These are phyloP conservation scores for Orcinus orca DNA, from an alignment of 2,113 vertebrate species.

Conservation along the genomic window DNA sequence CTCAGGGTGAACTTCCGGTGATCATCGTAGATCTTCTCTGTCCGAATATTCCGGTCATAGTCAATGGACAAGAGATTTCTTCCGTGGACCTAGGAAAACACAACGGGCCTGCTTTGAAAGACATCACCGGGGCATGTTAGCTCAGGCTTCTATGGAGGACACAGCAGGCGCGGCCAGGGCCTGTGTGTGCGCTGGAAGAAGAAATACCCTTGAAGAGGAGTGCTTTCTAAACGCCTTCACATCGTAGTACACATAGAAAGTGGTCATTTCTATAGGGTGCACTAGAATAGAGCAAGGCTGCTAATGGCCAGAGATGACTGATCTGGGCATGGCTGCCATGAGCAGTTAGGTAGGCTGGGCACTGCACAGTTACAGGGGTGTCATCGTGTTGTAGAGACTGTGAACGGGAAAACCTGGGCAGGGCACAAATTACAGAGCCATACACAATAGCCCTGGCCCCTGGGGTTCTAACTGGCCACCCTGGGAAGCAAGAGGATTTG, in stretches of 20 bases:
- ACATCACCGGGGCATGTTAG: rapidly evolving
- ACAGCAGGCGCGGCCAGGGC: background rate
- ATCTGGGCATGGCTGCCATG: rapidly evolving
- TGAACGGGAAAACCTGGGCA: background rate
- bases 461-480: background rate
- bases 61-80: conserved; percentile 97
- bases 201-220: background rate
- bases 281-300: background rate
- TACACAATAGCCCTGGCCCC: background rate
- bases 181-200: rapidly evolving
- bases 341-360: background rate
- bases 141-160: background rate
- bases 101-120: conserved; percentile 18
- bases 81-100: conserved; percentile 90
- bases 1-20: conserved; percentile 97
- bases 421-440: background rate
- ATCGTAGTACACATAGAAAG: background rate
- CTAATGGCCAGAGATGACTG: background rate
- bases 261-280: background rate
- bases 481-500: background rate
- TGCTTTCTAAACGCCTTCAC: background rate
- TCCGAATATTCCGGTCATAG: conserved; percentile 97
- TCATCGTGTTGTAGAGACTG: no score
- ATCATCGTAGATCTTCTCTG: conserved; percentile 98
- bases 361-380: background rate